Conservation (phyloP, 2,113 vertebrate genomes). For the Notechis scutatus region DNA sequence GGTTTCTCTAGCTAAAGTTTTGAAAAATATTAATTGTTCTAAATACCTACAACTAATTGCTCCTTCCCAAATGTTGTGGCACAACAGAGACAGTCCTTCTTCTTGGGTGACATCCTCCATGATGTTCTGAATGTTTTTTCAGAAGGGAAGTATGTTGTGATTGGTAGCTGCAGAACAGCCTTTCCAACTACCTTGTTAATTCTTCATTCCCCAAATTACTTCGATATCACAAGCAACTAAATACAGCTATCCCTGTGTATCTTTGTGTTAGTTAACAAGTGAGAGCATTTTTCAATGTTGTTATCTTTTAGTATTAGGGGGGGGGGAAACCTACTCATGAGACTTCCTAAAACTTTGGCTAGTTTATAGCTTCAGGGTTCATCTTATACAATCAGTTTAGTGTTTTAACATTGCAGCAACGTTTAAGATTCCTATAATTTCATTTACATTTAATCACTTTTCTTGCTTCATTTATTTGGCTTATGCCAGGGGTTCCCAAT, state of each 20-base stretch:
- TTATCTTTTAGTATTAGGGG: background rate
- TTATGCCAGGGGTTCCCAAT: background rate
- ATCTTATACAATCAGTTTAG: background rate
- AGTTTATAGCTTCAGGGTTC: background rate
- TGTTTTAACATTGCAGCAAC: background rate
- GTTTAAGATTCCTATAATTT: background rate
- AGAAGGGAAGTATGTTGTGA: background rate
- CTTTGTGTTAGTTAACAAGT: background rate
- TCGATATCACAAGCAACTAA: background rate
- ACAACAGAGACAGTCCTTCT: background rate
- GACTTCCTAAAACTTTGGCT: background rate
- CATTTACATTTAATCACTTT: background rate
- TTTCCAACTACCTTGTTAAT: background rate
- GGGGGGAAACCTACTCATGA: fast-evolving
- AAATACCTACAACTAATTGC: background rate
- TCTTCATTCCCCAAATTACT: background rate
- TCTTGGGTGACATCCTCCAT: background rate
- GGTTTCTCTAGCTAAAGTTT: background rate
- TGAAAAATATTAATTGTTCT: background rate
- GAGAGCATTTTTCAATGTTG: background rate
- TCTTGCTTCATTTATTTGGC: background rate
- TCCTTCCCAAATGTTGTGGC: background rate
- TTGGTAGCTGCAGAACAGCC: background rate
- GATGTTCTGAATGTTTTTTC: background rate
- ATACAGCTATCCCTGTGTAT: background rate